Evolutionary conservation across 2,113 vertebrate species (phyloP).

Genomic region (Delphinapterus leucas): DNA sequence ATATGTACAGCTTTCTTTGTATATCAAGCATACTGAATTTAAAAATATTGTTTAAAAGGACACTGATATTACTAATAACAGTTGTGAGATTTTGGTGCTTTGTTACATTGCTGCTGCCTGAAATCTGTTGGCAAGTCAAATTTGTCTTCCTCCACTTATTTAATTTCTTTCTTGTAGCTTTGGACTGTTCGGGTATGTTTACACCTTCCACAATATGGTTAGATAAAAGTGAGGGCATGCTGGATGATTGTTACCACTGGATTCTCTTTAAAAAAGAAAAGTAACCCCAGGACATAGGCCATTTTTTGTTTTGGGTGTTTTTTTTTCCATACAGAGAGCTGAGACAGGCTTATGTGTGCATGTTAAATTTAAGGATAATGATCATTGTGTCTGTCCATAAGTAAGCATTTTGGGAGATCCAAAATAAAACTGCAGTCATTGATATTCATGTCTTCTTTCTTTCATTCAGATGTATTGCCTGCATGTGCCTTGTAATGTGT

Average conservation of each 20-base stretch:
- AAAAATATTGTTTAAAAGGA: background rate
- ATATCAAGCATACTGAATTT: background rate
- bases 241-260: background rate
- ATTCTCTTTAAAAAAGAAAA: background rate
- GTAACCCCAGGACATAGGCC: background rate
- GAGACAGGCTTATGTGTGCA: background rate
- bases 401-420: background rate
- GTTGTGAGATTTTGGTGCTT: background rate
- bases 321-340: background rate
- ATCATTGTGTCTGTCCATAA: background rate
- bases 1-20: background rate
- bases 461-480: background rate
- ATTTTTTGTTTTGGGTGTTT: background rate
- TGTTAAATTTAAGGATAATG: background rate
- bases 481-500: background rate
- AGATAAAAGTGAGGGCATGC: background rate
- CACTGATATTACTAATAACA: background rate
- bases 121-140: constrained; percentile 28
- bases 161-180: background rate
- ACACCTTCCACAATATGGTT: background rate
- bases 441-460: background rate
- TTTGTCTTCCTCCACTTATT: background rate
- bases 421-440: background rate
- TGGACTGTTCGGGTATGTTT: background rate
- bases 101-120: background rate